phyloP scores from a whole-genome alignment of 2,888 invertebrate genomes.

The Mayetiola destructor region DNA sequence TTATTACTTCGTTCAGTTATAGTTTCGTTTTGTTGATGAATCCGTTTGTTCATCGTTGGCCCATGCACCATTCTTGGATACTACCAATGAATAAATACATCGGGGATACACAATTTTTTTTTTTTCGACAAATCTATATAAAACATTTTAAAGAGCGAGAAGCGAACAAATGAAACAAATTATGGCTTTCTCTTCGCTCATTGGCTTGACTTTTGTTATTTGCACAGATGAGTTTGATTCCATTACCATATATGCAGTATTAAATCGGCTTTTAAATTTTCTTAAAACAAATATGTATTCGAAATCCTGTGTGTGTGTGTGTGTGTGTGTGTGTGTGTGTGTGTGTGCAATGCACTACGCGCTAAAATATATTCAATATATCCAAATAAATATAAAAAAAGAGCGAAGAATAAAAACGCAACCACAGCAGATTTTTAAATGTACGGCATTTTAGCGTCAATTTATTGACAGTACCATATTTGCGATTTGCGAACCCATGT shows the following conservation, averaged over 20 bases:
- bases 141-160: too few relatives aligned
- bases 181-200: constrained; percentile 9
- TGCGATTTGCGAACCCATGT: too few relatives aligned
- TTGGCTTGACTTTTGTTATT: background rate
- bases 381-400: background rate
- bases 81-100: background rate
- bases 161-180: constrained; percentile 2
- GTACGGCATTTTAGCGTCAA: constrained; percentile 10
- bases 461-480: constrained; percentile 10
- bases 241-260: constrained; percentile 8
- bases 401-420: background rate
- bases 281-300: background rate
- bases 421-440: background rate
- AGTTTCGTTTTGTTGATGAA: background rate
- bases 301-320: background rate
- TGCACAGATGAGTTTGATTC: constrained; percentile 6
- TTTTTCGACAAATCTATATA: too few relatives aligned
- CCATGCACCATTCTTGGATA: background rate
- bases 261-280: constrained; percentile 12
- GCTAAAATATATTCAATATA: constrained; percentile 9
- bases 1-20: background rate
- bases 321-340: background rate
- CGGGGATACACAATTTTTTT: constrained; percentile 4
- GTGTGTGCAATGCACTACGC: constrained; percentile 4
- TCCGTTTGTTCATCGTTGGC: background rate